phyloP scores from a whole-genome alignment of 2,113 vertebrate genomes.

The Hyaena hyaena region DNA sequence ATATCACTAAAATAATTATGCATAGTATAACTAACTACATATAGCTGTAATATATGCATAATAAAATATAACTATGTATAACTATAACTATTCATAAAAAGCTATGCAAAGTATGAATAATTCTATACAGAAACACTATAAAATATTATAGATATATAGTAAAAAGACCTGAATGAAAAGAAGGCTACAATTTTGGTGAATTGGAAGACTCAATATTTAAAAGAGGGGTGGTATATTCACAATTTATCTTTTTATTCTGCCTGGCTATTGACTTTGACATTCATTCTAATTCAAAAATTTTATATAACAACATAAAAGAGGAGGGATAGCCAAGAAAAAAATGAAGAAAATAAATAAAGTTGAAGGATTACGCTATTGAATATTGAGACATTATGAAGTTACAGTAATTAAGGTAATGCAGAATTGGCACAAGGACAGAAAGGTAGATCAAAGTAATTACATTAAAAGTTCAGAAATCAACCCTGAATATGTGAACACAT shows the following conservation, averaged over 20 bases:
- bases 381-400: neutral
- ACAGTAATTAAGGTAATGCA: neutral
- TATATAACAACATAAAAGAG: neutral
- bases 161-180: neutral
- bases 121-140: neutral
- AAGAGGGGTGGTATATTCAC: neutral
- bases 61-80: neutral
- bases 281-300: neutral
- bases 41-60: neutral
- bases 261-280: neutral
- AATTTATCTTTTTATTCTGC: neutral
- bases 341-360: neutral
- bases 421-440: neutral
- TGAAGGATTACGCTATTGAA: neutral
- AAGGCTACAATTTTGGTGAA: neutral
- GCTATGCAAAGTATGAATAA: neutral
- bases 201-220: neutral
- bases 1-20: neutral
- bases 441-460: neutral
- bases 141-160: neutral
- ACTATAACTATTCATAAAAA: neutral
- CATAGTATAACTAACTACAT: neutral
- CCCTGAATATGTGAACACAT: neutral
- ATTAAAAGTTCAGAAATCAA: neutral
- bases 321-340: neutral